A percentile compares a stretch with the other conserved stretches of the same genome.
These are phyloP conservation scores for Erithacus rubecula DNA, from an alignment of 2,797 vertebrate genomes.

Conservation along the genomic window DNA sequence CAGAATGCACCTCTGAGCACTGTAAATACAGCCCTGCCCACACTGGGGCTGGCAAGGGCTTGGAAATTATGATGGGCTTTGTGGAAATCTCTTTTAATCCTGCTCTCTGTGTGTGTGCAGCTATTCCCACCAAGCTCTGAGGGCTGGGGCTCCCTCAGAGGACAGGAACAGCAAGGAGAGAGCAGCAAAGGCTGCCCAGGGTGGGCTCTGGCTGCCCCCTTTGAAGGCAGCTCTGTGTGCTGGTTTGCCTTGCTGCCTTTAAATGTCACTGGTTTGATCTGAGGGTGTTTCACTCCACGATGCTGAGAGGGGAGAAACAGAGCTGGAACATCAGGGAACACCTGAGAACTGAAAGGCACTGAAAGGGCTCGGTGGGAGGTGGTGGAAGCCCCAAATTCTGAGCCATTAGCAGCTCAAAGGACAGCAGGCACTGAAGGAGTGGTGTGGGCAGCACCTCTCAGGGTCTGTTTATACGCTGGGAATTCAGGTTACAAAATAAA, in stretches of 20 bases:
- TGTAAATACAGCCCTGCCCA: neutral
- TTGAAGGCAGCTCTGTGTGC: neutral
- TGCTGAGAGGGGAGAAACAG: neutral
- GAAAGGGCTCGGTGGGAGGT: neutral
- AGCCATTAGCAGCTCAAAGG: neutral
- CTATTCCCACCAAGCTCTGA: neutral
- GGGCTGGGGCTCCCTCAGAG: neutral
- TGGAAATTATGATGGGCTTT: neutral
- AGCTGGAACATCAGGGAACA: constrained; percentile 6
- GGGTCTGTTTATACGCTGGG: neutral
- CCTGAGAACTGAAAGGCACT: neutral
- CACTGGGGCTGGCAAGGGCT: neutral
- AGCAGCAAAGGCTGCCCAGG: neutral
- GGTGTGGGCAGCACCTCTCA: neutral
- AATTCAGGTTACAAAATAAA: constrained; percentile 9
- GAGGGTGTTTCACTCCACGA: neutral
- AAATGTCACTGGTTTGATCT: neutral
- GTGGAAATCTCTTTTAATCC: neutral
- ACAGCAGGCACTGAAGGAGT: neutral
- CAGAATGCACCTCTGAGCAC: accelerated
- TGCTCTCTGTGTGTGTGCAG: neutral
- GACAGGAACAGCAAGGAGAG: neutral
- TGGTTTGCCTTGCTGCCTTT: neutral
- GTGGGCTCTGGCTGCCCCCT: neutral
- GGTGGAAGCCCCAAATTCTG: constrained; percentile 23